Base-by-base conservation (phyloP, 2,113 vertebrate species). In the Falco punctatus region DNA sequence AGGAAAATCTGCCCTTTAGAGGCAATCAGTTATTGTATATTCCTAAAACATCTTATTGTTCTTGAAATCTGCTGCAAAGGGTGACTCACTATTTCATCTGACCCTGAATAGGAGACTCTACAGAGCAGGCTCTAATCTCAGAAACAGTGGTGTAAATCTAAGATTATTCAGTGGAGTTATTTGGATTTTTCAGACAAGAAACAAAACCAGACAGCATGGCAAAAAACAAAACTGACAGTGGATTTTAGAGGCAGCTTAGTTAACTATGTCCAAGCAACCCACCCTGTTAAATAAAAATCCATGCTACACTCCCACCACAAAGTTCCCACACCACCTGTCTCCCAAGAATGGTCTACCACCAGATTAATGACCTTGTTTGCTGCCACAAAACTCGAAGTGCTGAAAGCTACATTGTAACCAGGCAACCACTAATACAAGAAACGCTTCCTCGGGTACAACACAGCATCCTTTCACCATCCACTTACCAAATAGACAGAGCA, bases 401-500 rank as follows among this genome's bases (percentile, higher is more conserved):
- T 59, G 38, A 81, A 85, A 77, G 30, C 49, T 74, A 51, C 57
- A 13, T 4, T n/a, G 40, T 24, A 72, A 81, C 15, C 65, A 67
- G 80, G 57, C 65, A 78, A 73, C 9, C n/a, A 23, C 9, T 13
- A 33, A 32, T 6, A 59, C 7, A 73, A 86, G 35, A 42, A 67
- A 30, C 15, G 35, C 38, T 71, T 51, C 14, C 35, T 86, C 27
- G 13, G 1, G 1, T 27, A 16, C 38, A 64, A 32, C 24, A 23
- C 35, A 58, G 52, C 30, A 54, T 49, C 49, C 62, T 7, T 0
- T 26, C 44, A 74, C 30, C n/a, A 10, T 21, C 7, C 8, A 97
- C 98, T 98, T 96, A 98, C 98, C 98, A 97, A 92, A 98, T 94
- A 26, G 96, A 92, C 28, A 97, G 8, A 58, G 97, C 91, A 15